These are phyloP conservation scores for Escarpia spicata DNA, from an alignment of 2,888 invertebrate species.

Conservation along the genomic window DNA sequence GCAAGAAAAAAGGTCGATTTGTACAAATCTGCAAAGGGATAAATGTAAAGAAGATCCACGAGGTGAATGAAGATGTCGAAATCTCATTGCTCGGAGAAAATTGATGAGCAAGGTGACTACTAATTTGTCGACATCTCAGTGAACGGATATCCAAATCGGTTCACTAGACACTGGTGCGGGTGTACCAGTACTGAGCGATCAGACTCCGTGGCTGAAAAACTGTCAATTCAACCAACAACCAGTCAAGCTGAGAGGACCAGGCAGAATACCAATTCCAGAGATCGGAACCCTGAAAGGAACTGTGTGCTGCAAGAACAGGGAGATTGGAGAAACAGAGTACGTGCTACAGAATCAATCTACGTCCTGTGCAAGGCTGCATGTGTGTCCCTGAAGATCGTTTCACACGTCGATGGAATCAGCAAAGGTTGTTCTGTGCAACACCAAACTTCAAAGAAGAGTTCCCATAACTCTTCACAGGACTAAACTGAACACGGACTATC, in stretches of 20 bases:
- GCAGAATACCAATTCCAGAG: not conserved
- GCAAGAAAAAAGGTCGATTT: not conserved
- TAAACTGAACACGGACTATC: not conserved
- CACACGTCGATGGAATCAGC: not conserved
- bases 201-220: constrained; percentile 19
- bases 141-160: constrained; percentile 29
- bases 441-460: not conserved
- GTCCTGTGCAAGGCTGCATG: not conserved
- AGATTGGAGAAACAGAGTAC: constrained; percentile 19
- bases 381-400: not conserved
- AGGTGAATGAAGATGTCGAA: too few species aligned
- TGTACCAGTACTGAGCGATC: constrained; percentile 28
- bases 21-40: too few species aligned
- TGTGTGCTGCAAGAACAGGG: not conserved
- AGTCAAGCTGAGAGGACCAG: constrained; percentile 13
- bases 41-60: too few species aligned
- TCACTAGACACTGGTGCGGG: constrained; percentile 43
- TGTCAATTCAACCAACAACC: not conserved
- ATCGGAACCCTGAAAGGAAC: not conserved
- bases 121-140: constrained; percentile 13
- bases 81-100: not conserved
- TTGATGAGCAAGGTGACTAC: not conserved
- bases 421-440: not conserved
- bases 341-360: not conserved
- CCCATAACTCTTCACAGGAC: constrained; percentile 6